Evolutionary conservation across 1,140 invertebrate species (phyloP).

Genomic region (Aphidius gifuensis): DNA sequence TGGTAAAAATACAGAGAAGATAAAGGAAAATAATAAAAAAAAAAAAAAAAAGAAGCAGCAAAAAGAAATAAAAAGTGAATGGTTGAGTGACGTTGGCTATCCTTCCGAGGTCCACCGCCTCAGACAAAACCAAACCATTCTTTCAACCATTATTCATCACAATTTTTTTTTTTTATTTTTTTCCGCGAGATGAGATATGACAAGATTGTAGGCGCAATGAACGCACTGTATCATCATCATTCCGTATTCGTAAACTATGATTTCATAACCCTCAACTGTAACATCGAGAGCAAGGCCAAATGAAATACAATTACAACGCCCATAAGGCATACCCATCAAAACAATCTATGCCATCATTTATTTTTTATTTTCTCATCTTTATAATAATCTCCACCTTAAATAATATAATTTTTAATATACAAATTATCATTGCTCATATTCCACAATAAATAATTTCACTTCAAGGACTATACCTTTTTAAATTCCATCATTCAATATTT

Average conservation of each 20-base stretch:
- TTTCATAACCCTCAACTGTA: conserved; percentile 36
- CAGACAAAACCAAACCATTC: conserved; percentile 17
- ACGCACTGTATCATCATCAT: conserved; percentile 19
- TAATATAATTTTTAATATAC: conserved; percentile 1
- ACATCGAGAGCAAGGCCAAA: conserved; percentile 43
- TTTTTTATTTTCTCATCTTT: too few relatives aligned
- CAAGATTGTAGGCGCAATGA: conserved; percentile 18
- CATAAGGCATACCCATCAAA: neutral
- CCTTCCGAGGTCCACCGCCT: conserved; percentile 17
- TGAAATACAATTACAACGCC: neutral
- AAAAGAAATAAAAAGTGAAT: conserved; percentile 26
- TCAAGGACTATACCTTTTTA: conserved; percentile 13
- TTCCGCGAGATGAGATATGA: conserved; percentile 21
- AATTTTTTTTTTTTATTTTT: too few relatives aligned
- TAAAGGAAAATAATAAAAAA: neutral
- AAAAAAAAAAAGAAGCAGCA: too few relatives aligned
- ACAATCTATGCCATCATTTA: too few relatives aligned
- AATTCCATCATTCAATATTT: neutral
- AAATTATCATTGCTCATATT: neutral
- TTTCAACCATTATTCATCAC: conserved; percentile 24
- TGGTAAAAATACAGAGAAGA: neutral
- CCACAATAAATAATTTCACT: conserved; percentile 18
- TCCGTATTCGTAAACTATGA: neutral
- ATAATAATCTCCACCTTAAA: neutral
- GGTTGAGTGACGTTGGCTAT: conserved; percentile 20